phyloP scores from a whole-genome alignment of 1,140 invertebrate species.

The Armadillidium nasatum region DNA sequence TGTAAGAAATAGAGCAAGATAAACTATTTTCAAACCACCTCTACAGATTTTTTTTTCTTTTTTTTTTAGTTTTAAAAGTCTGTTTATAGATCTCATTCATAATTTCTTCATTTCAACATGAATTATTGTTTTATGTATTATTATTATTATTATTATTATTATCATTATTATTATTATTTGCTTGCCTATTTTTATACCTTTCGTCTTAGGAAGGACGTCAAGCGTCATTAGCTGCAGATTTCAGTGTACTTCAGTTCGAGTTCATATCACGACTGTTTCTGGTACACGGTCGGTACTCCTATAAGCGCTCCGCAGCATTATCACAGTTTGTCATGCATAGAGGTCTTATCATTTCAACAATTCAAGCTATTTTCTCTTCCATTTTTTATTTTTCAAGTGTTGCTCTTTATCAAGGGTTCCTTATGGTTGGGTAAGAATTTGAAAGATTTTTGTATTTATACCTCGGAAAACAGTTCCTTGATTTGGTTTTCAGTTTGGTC shows the following conservation, averaged over 20 bases:
- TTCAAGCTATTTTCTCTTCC: conserved; percentile 98
- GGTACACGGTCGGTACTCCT: conserved; percentile 91
- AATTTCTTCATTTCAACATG: too few relatives aligned
- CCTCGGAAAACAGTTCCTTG: too few relatives aligned
- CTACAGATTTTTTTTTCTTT: too few relatives aligned
- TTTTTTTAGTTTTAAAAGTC: too few relatives aligned
- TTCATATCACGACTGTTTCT: conserved; percentile 75
- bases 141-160: too few relatives aligned
- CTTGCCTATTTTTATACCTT: not conserved
- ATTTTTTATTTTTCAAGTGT: conserved; percentile 98
- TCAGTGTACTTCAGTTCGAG: conserved; percentile 90
- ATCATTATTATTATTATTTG: not conserved
- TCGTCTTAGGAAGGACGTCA: conserved; percentile 73
- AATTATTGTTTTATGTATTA: too few relatives aligned
- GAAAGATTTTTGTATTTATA: too few relatives aligned
- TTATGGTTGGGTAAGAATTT: conserved; percentile 84
- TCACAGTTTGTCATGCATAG: conserved; percentile 98
- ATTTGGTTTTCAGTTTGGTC: too few relatives aligned
- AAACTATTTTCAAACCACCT: too few relatives aligned
- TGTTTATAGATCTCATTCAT: too few relatives aligned
- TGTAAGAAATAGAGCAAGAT: too few relatives aligned
- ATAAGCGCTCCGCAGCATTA: conserved; percentile 90
- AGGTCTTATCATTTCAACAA: conserved; percentile 95
- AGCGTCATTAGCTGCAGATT: conserved; percentile 97
- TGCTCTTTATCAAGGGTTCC: conserved; percentile 93